Evolutionary conservation across 2,797 vertebrate genomes (phyloP).

Genomic region (Anableps anableps): DNA sequence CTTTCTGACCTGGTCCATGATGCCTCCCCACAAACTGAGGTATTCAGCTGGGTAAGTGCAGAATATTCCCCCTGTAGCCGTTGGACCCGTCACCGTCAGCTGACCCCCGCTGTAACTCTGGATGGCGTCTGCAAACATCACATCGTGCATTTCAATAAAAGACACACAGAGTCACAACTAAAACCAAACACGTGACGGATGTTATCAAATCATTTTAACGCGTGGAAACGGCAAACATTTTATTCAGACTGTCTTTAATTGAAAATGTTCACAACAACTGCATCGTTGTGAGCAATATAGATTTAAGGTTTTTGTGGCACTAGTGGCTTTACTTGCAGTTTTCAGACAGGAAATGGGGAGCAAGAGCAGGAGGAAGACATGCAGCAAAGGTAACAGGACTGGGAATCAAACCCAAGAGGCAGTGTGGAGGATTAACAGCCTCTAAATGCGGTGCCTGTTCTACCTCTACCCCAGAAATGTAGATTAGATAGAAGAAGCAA

Average conservation of each 20-base stretch:
- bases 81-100: slow-evolving; percentile 74
- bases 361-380: too few species aligned
- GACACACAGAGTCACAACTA: neutral
- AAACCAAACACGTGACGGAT: neutral
- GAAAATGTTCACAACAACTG: neutral
- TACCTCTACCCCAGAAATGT: too few species aligned
- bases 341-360: too few species aligned
- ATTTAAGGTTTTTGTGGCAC: neutral
- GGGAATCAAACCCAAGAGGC: too few species aligned
- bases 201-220: neutral
- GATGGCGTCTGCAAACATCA: slow-evolving; percentile 82
- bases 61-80: slow-evolving; percentile 80
- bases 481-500: neutral
- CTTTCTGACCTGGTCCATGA: slow-evolving; percentile 87
- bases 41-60: slow-evolving; percentile 82
- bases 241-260: neutral
- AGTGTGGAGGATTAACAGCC: too few species aligned
- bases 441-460: too few species aligned
- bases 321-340: too few species aligned
- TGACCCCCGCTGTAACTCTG: slow-evolving; percentile 69
- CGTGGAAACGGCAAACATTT: neutral
- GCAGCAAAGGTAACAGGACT: too few species aligned
- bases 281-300: neutral
- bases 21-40: slow-evolving; percentile 76
- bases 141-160: neutral